phyloP scores from a whole-genome alignment of 2,888 invertebrate species.

The Ecdyonurus torrentis region DNA sequence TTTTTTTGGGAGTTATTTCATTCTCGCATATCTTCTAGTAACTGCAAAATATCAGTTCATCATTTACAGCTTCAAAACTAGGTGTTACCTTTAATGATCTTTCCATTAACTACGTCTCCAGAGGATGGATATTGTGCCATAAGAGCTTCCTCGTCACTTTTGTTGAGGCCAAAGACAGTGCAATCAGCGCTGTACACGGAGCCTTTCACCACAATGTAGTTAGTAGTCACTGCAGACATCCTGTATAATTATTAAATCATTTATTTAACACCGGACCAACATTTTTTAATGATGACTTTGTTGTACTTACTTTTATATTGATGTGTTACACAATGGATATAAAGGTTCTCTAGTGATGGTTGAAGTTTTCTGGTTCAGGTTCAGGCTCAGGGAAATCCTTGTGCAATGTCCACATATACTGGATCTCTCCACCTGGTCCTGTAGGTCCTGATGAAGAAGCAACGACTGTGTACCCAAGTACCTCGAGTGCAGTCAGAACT shows the following conservation, averaged over 20 bases:
- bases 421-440: constrained; percentile 66
- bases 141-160: constrained; percentile 50
- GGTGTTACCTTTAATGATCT: constrained; percentile 40
- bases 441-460: constrained; percentile 73
- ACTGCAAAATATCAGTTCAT: not conserved
- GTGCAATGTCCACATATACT: constrained; percentile 89
- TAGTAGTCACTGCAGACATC: constrained; percentile 27
- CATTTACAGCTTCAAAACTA: not conserved
- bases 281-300: constrained; percentile 10
- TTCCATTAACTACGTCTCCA: constrained; percentile 49
- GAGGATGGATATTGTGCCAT: constrained; percentile 47
- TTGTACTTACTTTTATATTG: constrained; percentile 12
- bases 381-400: constrained; percentile 74
- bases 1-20: no score
- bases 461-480: constrained; percentile 74
- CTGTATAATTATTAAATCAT: no score
- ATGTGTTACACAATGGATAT: constrained; percentile 14
- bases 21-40: not conserved
- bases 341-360: constrained; percentile 5
- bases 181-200: constrained; percentile 58
- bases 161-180: constrained; percentile 56
- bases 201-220: constrained; percentile 63
- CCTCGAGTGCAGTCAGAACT: constrained; percentile 71
- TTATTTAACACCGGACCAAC: constrained; percentile 27
- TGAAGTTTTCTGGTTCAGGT: constrained; percentile 27